Conservation (phyloP, 2,888 invertebrate species). For the Idaea straminata region DNA sequence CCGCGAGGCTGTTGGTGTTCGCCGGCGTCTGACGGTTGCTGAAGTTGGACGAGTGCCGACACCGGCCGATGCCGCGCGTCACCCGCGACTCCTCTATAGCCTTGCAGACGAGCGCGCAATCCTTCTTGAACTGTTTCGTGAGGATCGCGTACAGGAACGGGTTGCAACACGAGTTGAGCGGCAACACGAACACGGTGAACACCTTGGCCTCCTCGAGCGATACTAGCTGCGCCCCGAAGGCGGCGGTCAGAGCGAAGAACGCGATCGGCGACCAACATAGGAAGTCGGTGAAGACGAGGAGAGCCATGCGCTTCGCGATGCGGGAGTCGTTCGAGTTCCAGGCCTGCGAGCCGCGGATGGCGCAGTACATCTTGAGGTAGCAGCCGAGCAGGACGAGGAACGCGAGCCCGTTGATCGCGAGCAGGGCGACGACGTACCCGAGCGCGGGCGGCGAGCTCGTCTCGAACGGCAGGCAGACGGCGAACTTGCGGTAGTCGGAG, state of each 20-base stretch:
- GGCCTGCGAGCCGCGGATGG: slow-evolving; percentile 96
- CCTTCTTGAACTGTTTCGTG: slow-evolving; percentile 98
- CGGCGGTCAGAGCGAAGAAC: slow-evolving; percentile 95
- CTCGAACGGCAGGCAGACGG: slow-evolving; percentile 97
- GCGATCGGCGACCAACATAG: slow-evolving; percentile 99
- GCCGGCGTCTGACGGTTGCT: slow-evolving; percentile 93
- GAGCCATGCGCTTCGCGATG: slow-evolving; percentile 97
- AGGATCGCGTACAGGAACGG: slow-evolving; percentile 98
- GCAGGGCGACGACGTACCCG: slow-evolving; percentile 93
- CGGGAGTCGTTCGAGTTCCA: slow-evolving; percentile 99
- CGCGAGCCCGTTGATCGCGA: slow-evolving; percentile 95
- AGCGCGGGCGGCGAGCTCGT: slow-evolving; percentile 88
- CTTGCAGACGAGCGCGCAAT: slow-evolving; percentile 97
- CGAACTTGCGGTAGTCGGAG: slow-evolving; percentile 97
- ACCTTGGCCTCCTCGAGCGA: slow-evolving; percentile 97
- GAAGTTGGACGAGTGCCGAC: slow-evolving; percentile 92
- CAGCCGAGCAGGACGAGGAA: slow-evolving; percentile 97
- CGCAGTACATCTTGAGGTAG: slow-evolving; percentile 98
- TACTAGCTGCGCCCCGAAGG: slow-evolving; percentile 93
- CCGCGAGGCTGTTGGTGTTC: slow-evolving; percentile 90
- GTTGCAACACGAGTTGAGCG: slow-evolving; percentile 98
- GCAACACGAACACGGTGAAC: slow-evolving; percentile 96
- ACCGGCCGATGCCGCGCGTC: slow-evolving; percentile 91
- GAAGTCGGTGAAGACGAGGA: slow-evolving; percentile 98
- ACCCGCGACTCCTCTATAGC: slow-evolving; percentile 97